Percentiles rank a stretch among this genome's conserved stretches.
These are phyloP conservation scores for Cheirogaleus major DNA, from an alignment of 2,797 vertebrate genomes.

Conservation along the genomic window DNA sequence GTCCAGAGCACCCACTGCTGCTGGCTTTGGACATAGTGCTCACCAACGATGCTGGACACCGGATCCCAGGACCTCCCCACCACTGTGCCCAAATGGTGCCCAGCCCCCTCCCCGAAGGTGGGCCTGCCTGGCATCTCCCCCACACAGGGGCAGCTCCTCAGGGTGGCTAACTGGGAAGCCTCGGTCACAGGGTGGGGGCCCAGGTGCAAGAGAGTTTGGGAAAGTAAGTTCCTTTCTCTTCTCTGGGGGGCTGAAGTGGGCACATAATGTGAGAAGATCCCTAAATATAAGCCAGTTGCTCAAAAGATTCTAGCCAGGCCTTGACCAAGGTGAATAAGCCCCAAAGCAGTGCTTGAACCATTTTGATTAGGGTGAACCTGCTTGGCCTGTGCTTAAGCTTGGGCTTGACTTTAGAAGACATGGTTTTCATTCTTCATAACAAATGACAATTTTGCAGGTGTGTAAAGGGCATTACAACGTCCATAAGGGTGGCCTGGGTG, in stretches of 20 bases:
- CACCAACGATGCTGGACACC: accelerated
- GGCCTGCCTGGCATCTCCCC: accelerated
- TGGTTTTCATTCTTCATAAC: neutral
- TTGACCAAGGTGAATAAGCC: neutral
- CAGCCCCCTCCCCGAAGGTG: accelerated
- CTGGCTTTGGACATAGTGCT: neutral
- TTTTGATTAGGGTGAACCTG: accelerated
- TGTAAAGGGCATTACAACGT: neutral
- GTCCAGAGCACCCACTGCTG: too few species aligned
- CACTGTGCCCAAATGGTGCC: too few species aligned
- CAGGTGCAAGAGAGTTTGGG: neutral
- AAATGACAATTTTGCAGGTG: neutral
- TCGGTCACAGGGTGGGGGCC: too few species aligned
- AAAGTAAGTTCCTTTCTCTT: neutral
- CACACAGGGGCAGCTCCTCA: neutral
- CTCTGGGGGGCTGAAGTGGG: neutral
- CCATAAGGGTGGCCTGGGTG: neutral
- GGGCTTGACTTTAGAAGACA: neutral
- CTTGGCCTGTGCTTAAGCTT: neutral
- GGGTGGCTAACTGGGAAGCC: too few species aligned
- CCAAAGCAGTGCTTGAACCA: accelerated
- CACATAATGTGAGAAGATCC: neutral
- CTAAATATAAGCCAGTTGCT: neutral
- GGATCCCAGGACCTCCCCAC: accelerated
- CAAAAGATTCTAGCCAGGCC: neutral